Evolutionary conservation across 2,888 invertebrate species (phyloP), one percentile per base, ranked within the genome.

Genomic region (Tinea semifulvella): DNA sequence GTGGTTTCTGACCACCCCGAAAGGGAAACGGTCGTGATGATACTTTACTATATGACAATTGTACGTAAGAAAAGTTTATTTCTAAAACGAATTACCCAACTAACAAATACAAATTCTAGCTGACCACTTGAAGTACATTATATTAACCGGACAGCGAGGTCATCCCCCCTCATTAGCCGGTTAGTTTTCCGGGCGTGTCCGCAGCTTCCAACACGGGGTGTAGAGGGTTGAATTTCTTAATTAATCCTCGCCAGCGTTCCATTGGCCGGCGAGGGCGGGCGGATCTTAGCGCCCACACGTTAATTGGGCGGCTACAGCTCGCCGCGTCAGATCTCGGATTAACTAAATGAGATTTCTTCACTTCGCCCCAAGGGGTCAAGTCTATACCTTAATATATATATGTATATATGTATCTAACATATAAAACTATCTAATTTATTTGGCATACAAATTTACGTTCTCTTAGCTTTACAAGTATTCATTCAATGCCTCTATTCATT

Each of bases 81-180:
- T 26, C 26, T 26, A 6, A 4, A 26, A n/a, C 26, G 3, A 26
- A 6, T n/a, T 26, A 26, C n/a, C 3, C 11, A 3, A 26, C 11
- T n/a, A n/a, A 3, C 35, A 8, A 4, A 11, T 35, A 35, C 8
- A 35, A 35, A 8, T 2, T 35, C 13, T 35, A 13, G 17, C 38
- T 38, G 18, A 19, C 5, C 18, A 4, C 8, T 38, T 16, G n/a
- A 40, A 22, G 22, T 40, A 40, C 22, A 40, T 36, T 17, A 18
- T 36, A 18, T 36, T 36, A 36, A 36, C 26, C 27, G 40, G 7
- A 43, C 44, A 44, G 72, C 69, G 75, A 76, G 79, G 79, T 80
- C 79, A 80, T 80, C 79, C 79, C 79, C 79, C 79, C 79, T 80
- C 79, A 79, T 80, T 80, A 80, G 76, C 76, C 75, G 79, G 79